A percentile compares a stretch with the other conserved stretches of the same genome.
Conservation (phyloP, 2,113 vertebrate genomes). For the Emydocephalus ijimae region DNA sequence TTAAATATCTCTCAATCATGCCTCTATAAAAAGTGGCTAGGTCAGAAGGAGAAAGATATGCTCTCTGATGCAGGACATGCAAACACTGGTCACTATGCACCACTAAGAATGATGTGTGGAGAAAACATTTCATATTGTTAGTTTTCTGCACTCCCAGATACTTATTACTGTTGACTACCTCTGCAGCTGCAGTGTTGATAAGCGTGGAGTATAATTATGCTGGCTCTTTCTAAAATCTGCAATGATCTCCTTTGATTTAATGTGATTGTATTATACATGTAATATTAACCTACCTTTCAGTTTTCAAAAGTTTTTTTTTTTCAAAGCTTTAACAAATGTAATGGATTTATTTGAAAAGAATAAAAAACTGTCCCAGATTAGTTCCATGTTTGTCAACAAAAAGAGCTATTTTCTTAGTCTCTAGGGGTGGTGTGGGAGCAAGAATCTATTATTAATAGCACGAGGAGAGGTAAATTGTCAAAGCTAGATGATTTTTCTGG, state of each 20-base stretch:
- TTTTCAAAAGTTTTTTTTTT: neutral
- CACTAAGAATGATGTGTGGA: no score
- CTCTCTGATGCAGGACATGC: no score
- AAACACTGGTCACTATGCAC: no score
- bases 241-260: neutral
- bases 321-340: neutral
- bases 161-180: no score
- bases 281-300: neutral
- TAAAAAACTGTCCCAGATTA: neutral
- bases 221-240: no score
- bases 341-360: neutral
- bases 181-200: no score
- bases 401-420: neutral
- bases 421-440: neutral
- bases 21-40: no score
- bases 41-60: no score
- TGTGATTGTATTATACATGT: neutral
- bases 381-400: neutral
- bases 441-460: neutral
- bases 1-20: no score
- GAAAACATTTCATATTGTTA: no score
- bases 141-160: no score
- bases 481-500: neutral
- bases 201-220: no score
- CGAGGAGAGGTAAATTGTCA: neutral